phyloP scores from a whole-genome alignment of 2,888 invertebrate genomes.

The Plutella xylostella region DNA sequence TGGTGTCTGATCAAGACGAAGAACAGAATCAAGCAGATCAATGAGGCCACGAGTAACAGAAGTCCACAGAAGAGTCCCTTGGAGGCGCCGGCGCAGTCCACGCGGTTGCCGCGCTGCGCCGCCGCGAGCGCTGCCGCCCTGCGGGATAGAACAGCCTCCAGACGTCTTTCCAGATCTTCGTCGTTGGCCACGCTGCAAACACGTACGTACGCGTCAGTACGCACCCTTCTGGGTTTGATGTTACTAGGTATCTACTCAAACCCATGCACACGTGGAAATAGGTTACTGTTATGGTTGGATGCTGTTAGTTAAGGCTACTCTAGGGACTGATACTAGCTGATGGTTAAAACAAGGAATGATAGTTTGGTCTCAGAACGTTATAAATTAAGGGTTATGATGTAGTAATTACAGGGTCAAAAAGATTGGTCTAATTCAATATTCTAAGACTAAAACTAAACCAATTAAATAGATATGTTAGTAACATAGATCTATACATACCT shows the following conservation, averaged over 20 bases:
- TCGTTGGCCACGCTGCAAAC: slow-evolving; percentile 72
- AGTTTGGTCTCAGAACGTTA: too few relatives aligned
- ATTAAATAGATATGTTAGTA: too few relatives aligned
- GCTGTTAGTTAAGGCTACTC: background rate
- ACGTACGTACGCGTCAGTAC: slow-evolving; percentile 43
- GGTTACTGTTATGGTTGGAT: background rate
- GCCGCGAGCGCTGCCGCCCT: slow-evolving; percentile 89
- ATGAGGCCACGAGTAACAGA: slow-evolving; percentile 87
- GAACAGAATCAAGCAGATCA: slow-evolving; percentile 95
- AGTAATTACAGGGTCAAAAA: background rate
- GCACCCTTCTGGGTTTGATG: background rate
- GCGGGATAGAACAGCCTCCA: slow-evolving; percentile 89
- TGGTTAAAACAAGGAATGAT: background rate
- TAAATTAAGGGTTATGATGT: background rate
- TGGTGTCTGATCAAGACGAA: slow-evolving; percentile 93
- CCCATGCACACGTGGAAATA: background rate
- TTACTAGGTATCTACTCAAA: background rate
- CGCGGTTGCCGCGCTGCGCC: slow-evolving; percentile 83
- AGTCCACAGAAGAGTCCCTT: slow-evolving; percentile 94
- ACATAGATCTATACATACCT: slow-evolving; percentile 71
- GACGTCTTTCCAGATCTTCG: slow-evolving; percentile 88
- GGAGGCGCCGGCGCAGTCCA: slow-evolving; percentile 95
- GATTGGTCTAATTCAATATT: too few relatives aligned
- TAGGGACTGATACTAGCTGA: background rate
- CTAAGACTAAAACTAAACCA: too few relatives aligned